Conservation (phyloP, 2,113 vertebrate genomes). For the Desmodus rotundus region DNA sequence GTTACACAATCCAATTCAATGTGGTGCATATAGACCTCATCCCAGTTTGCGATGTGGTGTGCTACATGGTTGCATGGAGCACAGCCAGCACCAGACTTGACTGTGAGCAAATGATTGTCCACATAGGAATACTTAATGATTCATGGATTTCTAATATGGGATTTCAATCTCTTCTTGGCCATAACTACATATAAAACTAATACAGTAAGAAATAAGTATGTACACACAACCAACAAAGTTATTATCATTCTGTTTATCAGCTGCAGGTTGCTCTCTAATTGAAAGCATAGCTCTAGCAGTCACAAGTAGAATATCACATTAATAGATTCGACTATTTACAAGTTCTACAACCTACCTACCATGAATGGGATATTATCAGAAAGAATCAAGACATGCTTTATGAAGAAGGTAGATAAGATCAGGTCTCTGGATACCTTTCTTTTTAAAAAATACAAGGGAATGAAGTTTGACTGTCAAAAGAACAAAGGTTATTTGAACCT, state of each 20-base stretch:
- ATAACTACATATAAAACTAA: background rate
- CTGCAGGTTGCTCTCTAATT: background rate
- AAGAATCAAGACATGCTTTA: background rate
- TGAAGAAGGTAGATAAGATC: background rate
- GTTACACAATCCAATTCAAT: background rate
- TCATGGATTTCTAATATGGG: background rate
- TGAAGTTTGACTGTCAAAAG: background rate
- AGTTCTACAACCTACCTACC: background rate
- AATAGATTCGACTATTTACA: background rate
- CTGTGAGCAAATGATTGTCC: background rate
- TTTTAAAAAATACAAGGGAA: background rate
- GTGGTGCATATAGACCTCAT: background rate
- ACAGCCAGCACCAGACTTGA: background rate
- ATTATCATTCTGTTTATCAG: background rate
- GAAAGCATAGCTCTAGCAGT: background rate
- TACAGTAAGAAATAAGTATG: background rate
- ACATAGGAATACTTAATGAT: background rate
- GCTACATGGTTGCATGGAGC: background rate
- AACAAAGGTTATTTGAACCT: background rate
- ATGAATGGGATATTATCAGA: background rate
- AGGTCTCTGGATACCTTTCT: background rate
- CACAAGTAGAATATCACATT: background rate
- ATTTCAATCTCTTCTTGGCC: background rate
- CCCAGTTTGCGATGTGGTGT: background rate
- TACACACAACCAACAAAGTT: background rate